Percentiles rank a stretch among this genome's conserved stretches.
phyloP scores from a whole-genome alignment of 2,797 vertebrate species.

The Tokudaia tokunoshimensis region DNA sequence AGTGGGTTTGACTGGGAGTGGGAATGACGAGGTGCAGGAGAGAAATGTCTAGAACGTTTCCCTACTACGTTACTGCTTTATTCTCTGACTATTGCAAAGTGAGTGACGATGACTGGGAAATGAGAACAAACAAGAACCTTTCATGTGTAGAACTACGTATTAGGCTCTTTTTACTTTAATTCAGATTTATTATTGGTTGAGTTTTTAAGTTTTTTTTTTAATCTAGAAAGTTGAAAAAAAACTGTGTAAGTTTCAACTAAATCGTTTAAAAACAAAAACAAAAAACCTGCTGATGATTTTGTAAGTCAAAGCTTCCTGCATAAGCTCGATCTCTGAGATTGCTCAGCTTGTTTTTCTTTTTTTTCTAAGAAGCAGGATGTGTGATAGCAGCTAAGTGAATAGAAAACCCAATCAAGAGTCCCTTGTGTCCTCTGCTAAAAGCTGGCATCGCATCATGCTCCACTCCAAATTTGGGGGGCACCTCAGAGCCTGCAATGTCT shows the following conservation, averaged over 20 bases:
- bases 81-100: background rate
- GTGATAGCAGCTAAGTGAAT: conserved; percentile 18
- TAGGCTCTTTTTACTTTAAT: background rate
- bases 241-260: background rate
- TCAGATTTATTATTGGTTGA: background rate
- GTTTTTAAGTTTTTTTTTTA: background rate
- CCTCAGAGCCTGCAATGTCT: background rate
- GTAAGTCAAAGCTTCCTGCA: background rate
- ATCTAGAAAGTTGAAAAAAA: background rate
- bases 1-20: background rate
- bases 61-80: background rate
- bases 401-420: conserved; percentile 10
- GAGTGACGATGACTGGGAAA: background rate
- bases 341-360: background rate
- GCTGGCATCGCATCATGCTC: background rate
- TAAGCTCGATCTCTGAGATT: background rate
- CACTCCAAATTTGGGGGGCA: conserved; percentile 11
- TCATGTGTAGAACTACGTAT: background rate
- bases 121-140: background rate
- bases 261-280: background rate
- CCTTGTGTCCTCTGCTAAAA: background rate
- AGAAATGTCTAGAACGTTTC: background rate
- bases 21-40: fast-evolving
- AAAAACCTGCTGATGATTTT: background rate
- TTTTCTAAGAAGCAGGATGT: conserved; percentile 41